These are phyloP conservation scores for Gibbula magus DNA, from an alignment of 2,888 invertebrate species.

Conservation along the genomic window DNA sequence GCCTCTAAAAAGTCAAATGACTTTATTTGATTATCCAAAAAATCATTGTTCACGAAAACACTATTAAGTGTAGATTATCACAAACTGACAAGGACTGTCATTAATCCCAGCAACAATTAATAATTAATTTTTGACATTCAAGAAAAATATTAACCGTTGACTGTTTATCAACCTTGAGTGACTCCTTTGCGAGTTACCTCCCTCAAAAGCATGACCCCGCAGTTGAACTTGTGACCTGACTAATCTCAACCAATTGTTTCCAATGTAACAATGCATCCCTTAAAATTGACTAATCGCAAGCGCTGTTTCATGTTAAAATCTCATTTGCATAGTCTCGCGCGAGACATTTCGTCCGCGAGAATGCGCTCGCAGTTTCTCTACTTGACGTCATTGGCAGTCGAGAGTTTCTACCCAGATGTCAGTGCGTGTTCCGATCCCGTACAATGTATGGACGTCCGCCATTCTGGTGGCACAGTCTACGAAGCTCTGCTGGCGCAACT, in stretches of 20 bases:
- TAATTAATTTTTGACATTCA: too few relatives aligned
- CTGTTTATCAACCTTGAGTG: too few relatives aligned
- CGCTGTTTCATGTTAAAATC: neutral
- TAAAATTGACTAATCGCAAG: constrained; percentile 26
- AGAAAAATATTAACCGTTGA: too few relatives aligned
- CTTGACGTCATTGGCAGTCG: constrained; percentile 70
- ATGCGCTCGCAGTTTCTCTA: constrained; percentile 50
- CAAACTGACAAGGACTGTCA: too few relatives aligned
- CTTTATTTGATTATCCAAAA: too few relatives aligned
- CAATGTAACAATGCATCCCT: neutral
- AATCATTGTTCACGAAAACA: too few relatives aligned
- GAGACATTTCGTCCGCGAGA: constrained; percentile 43
- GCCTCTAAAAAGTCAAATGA: too few relatives aligned
- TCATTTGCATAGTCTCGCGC: constrained; percentile 41
- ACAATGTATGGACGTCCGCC: constrained; percentile 77
- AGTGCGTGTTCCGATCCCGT: constrained; percentile 59
- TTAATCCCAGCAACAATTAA: too few relatives aligned
- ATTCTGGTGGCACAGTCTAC: constrained; percentile 77
- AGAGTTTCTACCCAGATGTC: constrained; percentile 72
- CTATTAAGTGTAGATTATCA: too few relatives aligned
- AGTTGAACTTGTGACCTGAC: neutral
- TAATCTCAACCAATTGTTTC: neutral
- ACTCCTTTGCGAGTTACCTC: neutral
- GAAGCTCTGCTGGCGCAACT: constrained; percentile 76
- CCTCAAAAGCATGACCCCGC: neutral